Evolutionary conservation across 2,888 invertebrate species (phyloP), one percentile per base, ranked within the genome.

Genomic region (Torymus texanus): DNA sequence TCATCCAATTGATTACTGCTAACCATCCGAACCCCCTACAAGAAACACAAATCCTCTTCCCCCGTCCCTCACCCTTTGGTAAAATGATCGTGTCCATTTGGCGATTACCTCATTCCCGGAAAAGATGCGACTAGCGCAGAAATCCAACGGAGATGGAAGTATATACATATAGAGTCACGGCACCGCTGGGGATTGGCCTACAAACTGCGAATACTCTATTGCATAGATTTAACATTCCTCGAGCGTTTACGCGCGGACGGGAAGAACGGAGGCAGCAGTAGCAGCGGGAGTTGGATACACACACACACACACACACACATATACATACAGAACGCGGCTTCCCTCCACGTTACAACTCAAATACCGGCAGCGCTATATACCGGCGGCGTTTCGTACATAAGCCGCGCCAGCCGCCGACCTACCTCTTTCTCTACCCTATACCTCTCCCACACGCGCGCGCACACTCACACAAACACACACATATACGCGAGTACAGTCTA

Each of bases 171-270:
- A 18, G n/a, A 61, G 24, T 61, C 16, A 11, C 41, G 51, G 24
- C 10, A 59, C 24, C 8, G 11, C 12, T 51, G 61, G 55, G 55
- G 59, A 59, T 59, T 59, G 55, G 55, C 55, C 67, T 67, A 67
- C 24, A 67, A 67, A 80, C 70, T 65, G 62, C 83, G 82, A 84
- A 83, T 84, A 83, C 83, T 81, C 82, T 81, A 83, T 84, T 82
- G 84, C 84, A 79, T 77, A 81, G 82, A 85, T 84, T 85, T 84
- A 80, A 78, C 85, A 83, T 85, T 83, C 82, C 66, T 55, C 75
- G 82, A 84, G 82, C 83, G 84, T 85, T 85, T 84, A 73, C 41
- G 62, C n/a, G 24, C 16, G 65, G 50, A 62, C 41, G 55, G 24
- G 51, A 63, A 62, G 53, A 63, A 29, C 59, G 4, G 8, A 73